Percentiles rank a stretch among this genome's conserved stretches.
phyloP scores from a whole-genome alignment of 2,888 invertebrate genomes.

The Zonitis immaculata region DNA sequence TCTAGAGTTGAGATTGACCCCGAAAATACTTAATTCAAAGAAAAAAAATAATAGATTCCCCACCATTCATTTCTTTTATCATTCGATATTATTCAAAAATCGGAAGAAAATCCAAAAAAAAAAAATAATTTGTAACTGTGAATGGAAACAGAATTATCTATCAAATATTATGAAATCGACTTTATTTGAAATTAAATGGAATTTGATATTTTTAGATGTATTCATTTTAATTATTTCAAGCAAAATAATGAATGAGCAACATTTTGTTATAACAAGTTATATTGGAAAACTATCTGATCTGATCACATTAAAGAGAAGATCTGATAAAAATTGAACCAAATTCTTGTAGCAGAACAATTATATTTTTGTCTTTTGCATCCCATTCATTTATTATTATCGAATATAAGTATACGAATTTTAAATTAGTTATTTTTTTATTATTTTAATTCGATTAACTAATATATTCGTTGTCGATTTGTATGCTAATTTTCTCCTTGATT shows the following conservation, averaged over 20 bases:
- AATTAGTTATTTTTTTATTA: too few relatives aligned
- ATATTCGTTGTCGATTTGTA: not conserved
- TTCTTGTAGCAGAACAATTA: too few relatives aligned
- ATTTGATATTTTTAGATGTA: not conserved
- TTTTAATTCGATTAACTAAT: too few relatives aligned
- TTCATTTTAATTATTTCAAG: not conserved
- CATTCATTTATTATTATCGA: too few relatives aligned
- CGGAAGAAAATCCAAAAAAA: not conserved
- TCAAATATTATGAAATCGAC: not conserved
- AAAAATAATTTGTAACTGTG: not conserved
- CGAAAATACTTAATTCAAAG: not conserved
- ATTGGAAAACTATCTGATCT: not conserved
- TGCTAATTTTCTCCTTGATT: constrained; percentile 1
- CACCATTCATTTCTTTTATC: not conserved
- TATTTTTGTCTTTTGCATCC: too few relatives aligned
- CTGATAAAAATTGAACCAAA: not conserved
- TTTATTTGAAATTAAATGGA: not conserved
- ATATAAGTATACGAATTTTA: too few relatives aligned
- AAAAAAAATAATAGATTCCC: not conserved
- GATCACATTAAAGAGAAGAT: not conserved
- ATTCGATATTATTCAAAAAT: not conserved
- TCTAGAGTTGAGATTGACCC: not conserved
- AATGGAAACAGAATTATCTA: not conserved
- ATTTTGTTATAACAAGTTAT: not conserved
- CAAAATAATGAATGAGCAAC: not conserved